Evolutionary conservation across 1,140 invertebrate genomes (phyloP).

Genomic region (Leptonema lineaticorne): DNA sequence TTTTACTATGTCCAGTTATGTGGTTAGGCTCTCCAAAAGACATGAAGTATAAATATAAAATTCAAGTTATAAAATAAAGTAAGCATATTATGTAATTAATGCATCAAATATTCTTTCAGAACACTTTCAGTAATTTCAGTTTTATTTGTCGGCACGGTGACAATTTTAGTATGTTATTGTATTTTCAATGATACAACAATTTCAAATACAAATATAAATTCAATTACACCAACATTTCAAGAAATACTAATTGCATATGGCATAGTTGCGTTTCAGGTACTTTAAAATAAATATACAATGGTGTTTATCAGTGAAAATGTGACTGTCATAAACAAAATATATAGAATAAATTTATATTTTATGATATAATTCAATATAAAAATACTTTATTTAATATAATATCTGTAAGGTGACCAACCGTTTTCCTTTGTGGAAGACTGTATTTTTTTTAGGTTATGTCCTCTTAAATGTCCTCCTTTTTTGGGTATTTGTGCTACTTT

Average conservation of each 20-base stretch:
- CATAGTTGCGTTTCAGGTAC: constrained; percentile 65
- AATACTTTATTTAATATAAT: no score
- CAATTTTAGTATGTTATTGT: constrained; percentile 58
- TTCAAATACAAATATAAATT: constrained; percentile 37
- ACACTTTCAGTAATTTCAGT: constrained; percentile 62
- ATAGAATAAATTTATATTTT: no score
- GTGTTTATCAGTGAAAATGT: no score
- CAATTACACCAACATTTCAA: constrained; percentile 43
- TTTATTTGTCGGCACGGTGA: constrained; percentile 58
- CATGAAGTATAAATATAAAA: constrained; percentile 67
- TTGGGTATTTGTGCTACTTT: no score
- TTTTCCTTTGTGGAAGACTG: no score
- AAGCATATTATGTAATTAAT: not conserved
- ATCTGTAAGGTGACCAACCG: no score
- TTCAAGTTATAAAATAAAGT: not conserved
- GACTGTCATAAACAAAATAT: not conserved
- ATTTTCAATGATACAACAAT: constrained; percentile 49
- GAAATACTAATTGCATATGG: constrained; percentile 63
- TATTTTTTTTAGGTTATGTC: no score
- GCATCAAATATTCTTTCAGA: constrained; percentile 47
- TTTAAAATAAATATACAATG: no score
- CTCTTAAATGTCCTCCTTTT: no score
- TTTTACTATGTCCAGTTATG: constrained; percentile 72
- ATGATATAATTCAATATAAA: no score
- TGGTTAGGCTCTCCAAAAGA: constrained; percentile 83